phyloP scores from a whole-genome alignment of 2,113 vertebrate genomes.

The Cyphomyrus discorhynchus region DNA sequence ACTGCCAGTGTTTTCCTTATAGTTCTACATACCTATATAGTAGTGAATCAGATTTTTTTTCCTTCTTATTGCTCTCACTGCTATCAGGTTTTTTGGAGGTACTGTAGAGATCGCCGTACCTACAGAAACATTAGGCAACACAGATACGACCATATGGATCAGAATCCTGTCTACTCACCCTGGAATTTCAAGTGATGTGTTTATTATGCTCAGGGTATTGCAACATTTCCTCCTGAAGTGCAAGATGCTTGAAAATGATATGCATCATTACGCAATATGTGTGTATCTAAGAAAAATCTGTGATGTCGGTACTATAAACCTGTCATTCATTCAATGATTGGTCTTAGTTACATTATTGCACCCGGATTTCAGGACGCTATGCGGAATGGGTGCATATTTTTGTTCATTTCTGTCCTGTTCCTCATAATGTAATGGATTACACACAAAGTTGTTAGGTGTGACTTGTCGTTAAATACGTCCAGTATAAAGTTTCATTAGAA shows the following conservation, averaged over 20 bases:
- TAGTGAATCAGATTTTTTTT: neutral
- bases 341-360: neutral
- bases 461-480: neutral
- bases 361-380: too few species aligned
- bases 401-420: neutral
- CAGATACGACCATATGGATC: neutral
- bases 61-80: neutral
- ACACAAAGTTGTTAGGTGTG: neutral
- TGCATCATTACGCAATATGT: slow-evolving; percentile 4
- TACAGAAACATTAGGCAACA: neutral
- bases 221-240: neutral
- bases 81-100: neutral
- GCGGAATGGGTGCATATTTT: too few species aligned
- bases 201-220: neutral
- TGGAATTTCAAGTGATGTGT: neutral
- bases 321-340: neutral
- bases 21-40: neutral
- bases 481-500: neutral
- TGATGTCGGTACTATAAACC: neutral
- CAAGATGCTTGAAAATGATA: neutral
- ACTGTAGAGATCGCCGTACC: neutral
- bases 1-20: neutral
- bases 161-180: neutral
- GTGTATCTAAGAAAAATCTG: neutral
- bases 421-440: neutral